Evolutionary conservation across 1,140 invertebrate species (phyloP).

Genomic region (Diachasmimorpha longicaudata): DNA sequence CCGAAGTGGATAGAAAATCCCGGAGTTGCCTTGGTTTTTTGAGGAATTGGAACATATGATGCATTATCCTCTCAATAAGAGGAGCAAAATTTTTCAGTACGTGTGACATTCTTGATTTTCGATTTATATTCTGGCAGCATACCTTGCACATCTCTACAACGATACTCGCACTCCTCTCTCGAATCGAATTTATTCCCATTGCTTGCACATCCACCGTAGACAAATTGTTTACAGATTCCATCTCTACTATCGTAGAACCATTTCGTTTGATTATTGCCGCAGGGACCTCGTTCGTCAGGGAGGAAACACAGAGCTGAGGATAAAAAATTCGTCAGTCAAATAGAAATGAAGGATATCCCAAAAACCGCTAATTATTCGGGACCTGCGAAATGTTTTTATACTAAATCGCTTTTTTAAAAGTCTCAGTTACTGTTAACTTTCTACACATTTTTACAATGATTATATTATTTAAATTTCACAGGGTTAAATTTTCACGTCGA

Average conservation of each 20-base stretch:
- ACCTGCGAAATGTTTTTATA: too few relatives aligned
- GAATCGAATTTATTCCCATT: conserved; percentile 86
- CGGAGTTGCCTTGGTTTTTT: too few relatives aligned
- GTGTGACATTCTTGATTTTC: background rate
- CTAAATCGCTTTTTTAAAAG: too few relatives aligned
- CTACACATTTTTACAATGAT: too few relatives aligned
- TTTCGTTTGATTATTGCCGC: conserved; percentile 66
- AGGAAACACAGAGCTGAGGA: conserved; percentile 76
- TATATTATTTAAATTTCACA: too few relatives aligned
- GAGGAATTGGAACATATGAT: too few relatives aligned
- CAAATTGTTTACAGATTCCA: conserved; percentile 83
- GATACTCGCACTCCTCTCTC: conserved; percentile 77
- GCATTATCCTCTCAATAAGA: background rate
- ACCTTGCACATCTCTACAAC: conserved; percentile 77
- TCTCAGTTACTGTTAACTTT: too few relatives aligned
- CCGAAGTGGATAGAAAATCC: too few relatives aligned
- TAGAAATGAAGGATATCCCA: too few relatives aligned
- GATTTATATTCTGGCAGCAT: conserved; percentile 29
- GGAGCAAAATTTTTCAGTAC: background rate
- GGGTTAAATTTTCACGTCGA: too few relatives aligned
- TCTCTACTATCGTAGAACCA: conserved; percentile 82
- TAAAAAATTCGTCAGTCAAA: conserved; percentile 15
- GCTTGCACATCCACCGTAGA: conserved; percentile 83
- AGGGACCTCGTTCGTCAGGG: conserved; percentile 73
- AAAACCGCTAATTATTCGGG: too few relatives aligned